Evolutionary conservation across 2,113 vertebrate genomes (phyloP), one percentile per base, ranked within the genome.

Genomic region (Labeo rohita): DNA sequence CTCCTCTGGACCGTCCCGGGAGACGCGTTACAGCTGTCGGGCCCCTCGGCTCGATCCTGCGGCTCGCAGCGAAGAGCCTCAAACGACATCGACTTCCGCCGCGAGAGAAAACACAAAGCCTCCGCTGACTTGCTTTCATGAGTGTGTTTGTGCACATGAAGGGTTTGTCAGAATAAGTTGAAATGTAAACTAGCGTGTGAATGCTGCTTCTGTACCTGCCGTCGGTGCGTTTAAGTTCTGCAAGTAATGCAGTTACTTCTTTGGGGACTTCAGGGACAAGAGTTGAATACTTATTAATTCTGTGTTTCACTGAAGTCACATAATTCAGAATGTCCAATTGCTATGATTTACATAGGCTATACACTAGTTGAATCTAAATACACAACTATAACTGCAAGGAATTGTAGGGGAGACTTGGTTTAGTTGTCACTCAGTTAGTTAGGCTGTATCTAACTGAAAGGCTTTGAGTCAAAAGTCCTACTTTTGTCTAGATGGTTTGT

Each of bases 11-110:
- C 88, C 80, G 91, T 96, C 95, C 93, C 95, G 90, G 85, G 94
- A 88, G 94, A 94, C 89, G 90, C 90, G n/a, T 80, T 92, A 91
- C 95, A 95, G 95, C 94, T 96, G 95, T 94, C 78, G 92, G 90
- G 23, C 90, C 92, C 91, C 90, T 87, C 66, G 39, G 78, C 84
- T 66, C 61, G 54, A 61, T 85, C 66, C 49, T 15, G 68, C 21
- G 9, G 43, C 36, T 73, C 18, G 65, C 74, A 72, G 49, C 52
- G 28, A 65, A 63, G 11, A 5, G 28, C 23, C 73, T 84, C 21
- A 77, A 85, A 78, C 13, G 16, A n/a, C 36, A 73, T n/a, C 61
- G 5, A 84, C 83, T 75, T 56, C 70, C 56, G 39, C 78, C 6
- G 47, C n/a, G n/a, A 43, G 49, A 83, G 34, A 72, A 39, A 73